Percentiles rank a stretch among this genome's conserved stretches.
These are phyloP conservation scores for Syngnathus rostellatus DNA, from an alignment of 2,797 vertebrate genomes.

Conservation along the genomic window DNA sequence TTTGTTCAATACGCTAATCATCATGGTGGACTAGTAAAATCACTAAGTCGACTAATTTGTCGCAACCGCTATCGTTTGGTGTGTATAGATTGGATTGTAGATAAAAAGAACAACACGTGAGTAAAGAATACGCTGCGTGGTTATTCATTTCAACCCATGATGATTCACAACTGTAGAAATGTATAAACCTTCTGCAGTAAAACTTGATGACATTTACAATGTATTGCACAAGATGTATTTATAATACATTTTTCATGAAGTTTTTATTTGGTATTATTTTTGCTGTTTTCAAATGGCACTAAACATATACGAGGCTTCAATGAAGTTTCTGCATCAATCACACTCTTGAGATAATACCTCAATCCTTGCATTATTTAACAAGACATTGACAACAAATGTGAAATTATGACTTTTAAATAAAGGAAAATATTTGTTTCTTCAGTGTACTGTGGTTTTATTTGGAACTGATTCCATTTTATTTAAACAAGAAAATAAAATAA, in stretches of 20 bases:
- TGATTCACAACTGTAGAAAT: neutral
- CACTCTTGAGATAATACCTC: neutral
- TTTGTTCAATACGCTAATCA: neutral
- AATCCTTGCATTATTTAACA: neutral
- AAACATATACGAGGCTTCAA: conserved; percentile 20
- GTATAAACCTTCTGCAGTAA: neutral
- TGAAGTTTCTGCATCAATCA: conserved; percentile 25
- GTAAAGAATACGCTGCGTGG: neutral
- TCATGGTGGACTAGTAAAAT: no score
- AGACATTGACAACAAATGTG: conserved; percentile 35
- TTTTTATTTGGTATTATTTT: neutral
- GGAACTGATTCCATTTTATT: conserved; percentile 2
- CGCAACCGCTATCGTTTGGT: neutral
- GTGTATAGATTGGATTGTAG: neutral
- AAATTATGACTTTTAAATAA: conserved; percentile 74
- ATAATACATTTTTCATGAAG: neutral
- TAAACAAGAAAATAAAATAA: conserved; percentile 12
- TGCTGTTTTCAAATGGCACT: neutral
- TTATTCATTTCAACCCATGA: neutral
- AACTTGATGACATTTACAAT: neutral
- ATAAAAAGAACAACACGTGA: neutral
- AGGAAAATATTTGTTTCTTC: conserved; percentile 94
- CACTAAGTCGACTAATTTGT: neutral
- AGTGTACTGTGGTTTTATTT: conserved; percentile 68
- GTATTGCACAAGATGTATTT: neutral